Base-by-base conservation (phyloP, 2,797 vertebrate genomes). In the Diplodus sargus region DNA sequence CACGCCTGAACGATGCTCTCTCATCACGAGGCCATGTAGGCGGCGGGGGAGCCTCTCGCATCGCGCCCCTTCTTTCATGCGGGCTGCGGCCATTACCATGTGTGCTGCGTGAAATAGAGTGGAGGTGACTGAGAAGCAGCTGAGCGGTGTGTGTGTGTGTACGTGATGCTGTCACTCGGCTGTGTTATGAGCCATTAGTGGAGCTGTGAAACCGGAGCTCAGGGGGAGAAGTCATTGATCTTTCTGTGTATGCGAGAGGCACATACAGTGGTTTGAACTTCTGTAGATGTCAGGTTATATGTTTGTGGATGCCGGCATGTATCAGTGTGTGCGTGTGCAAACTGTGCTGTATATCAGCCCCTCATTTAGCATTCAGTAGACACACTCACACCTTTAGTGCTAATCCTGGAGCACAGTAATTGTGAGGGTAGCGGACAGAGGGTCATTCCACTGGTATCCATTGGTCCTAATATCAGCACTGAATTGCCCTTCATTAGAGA, bases 401-500 rank as follows among this genome's bases (percentile, higher is more conserved):
- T 90, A 86, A 91, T 91, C 85, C 79, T 61, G 5, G 15, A 63
- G 51, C 52, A 51, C 64, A 70, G 74, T 90, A 90, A 90, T 87
- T 82, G 79, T 69, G 53, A 79, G 77, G 60, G 57, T 76, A 52
- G 74, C 75, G 74, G 82, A 79, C 62, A 49, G 49, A 25, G 57
- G 70, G 70, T 83, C 61, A 73, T 87, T 70, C 69, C 64, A 53
- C 71, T 84, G 76, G 70, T 53, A 67, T 76, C 76, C 68, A 65
- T 79, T 66, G 74, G 87, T 79, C 60, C 82, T 82, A 81, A 82
- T 83, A 85, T 73, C 79, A 58, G 81, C 71, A 75, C 65, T 81
- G 87, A 93, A 85, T 87, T 92, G 88, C 81, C 85, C 87, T 87
- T 93, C 85, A 93, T 93, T 92, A 92, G 47, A 48, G 72, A 73